phyloP scores from a whole-genome alignment of 2,113 vertebrate genomes.

The Callopanchax toddi region DNA sequence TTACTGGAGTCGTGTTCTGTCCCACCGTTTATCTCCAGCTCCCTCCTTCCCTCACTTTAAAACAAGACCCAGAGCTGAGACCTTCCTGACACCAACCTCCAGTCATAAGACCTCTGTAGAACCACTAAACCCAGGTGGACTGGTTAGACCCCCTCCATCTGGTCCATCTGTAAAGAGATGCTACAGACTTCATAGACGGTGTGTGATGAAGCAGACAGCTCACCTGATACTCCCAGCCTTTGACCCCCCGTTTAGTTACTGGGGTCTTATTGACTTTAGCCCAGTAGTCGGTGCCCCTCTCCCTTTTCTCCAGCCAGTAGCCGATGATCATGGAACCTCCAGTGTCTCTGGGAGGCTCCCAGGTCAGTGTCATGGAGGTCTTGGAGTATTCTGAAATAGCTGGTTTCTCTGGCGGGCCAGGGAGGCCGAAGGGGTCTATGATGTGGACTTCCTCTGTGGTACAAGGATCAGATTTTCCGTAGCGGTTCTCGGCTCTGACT shows the following conservation, averaged over 20 bases:
- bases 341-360: conserved; percentile 90
- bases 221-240: conserved; percentile 90
- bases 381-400: conserved; percentile 86
- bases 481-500: conserved; percentile 92
- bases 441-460: conserved; percentile 89
- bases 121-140: too few species aligned
- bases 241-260: conserved; percentile 88
- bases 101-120: too few species aligned
- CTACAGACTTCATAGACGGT: too few species aligned
- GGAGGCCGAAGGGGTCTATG: conserved; percentile 91
- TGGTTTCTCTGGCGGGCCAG: conserved; percentile 94
- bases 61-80: too few species aligned
- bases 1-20: too few species aligned
- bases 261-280: conserved; percentile 90
- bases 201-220: conserved; percentile 41
- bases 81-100: too few species aligned
- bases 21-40: too few species aligned
- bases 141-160: too few species aligned
- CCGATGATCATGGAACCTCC: conserved; percentile 92
- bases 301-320: conserved; percentile 97
- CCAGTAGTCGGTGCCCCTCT: conserved; percentile 91
- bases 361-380: conserved; percentile 91
- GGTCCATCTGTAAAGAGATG: too few species aligned
- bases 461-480: conserved; percentile 92
- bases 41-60: too few species aligned